Percentiles rank a stretch among this genome's conserved stretches.
Conservation (phyloP, 2,113 vertebrate genomes). For the Garra rufa region DNA sequence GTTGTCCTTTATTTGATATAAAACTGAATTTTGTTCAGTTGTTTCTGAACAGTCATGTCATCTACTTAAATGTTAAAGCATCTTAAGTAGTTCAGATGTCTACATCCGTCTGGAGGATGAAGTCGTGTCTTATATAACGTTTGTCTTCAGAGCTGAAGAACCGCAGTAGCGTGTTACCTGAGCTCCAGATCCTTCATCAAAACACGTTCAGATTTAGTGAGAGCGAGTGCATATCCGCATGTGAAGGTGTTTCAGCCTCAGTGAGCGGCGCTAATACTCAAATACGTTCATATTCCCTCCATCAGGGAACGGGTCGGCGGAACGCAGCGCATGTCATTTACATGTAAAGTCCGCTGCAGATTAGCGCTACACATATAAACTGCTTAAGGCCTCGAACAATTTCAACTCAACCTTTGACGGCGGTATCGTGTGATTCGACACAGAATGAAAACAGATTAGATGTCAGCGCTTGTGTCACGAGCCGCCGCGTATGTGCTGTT, state of each 20-base stretch:
- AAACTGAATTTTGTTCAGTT: too few relatives aligned
- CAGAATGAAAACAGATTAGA: conserved; percentile 47
- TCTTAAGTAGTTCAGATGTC: neutral
- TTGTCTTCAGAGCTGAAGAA: neutral
- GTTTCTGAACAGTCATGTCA: neutral
- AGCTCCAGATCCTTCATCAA: neutral
- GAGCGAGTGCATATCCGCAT: neutral
- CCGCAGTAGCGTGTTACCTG: neutral
- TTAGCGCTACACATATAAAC: conserved; percentile 63
- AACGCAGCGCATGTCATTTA: conserved; percentile 55
- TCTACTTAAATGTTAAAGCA: neutral
- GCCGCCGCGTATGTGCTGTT: conserved; percentile 30
- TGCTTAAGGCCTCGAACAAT: conserved; percentile 63
- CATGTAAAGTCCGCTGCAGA: conserved; percentile 61
- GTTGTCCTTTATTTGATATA: too few relatives aligned
- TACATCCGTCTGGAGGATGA: neutral
- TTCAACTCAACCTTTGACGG: conserved; percentile 60
- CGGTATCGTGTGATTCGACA: conserved; percentile 56
- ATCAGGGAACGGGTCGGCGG: conserved; percentile 46
- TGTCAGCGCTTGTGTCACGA: conserved; percentile 46
- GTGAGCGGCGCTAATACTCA: conserved; percentile 47
- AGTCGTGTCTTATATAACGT: neutral
- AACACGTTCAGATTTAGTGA: neutral
- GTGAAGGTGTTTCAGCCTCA: neutral
- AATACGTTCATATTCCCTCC: conserved; percentile 51